These are phyloP conservation scores for Coregonus ussuriensis DNA, from an alignment of 2,797 vertebrate genomes.

Conservation along the genomic window DNA sequence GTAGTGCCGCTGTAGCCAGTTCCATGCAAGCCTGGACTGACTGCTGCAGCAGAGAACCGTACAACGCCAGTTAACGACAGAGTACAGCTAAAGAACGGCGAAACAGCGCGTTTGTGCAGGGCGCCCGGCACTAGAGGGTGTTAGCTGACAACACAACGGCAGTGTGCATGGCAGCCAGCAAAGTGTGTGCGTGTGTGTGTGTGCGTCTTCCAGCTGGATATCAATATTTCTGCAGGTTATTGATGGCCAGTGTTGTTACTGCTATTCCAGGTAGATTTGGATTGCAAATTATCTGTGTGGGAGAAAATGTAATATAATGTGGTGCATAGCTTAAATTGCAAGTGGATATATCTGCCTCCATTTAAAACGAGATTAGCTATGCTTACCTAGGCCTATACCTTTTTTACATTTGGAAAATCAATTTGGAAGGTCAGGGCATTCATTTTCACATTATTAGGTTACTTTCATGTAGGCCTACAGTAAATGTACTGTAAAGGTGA, in stretches of 20 bases:
- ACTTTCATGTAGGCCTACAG: background rate
- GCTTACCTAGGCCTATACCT: background rate
- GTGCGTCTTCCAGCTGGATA: background rate
- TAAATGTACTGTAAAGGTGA: background rate
- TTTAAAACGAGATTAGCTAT: background rate
- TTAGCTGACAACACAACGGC: constrained; percentile 73
- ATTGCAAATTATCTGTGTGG: background rate
- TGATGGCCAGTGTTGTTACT: background rate
- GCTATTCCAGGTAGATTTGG: background rate
- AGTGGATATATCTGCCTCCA: background rate
- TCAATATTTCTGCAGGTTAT: background rate
- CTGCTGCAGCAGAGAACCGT: constrained; percentile 29
- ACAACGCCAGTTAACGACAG: constrained; percentile 37
- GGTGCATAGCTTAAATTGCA: background rate
- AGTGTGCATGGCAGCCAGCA: constrained; percentile 60
- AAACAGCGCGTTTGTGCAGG: constrained; percentile 67
- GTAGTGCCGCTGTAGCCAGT: background rate
- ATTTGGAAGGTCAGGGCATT: background rate
- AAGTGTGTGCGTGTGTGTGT: background rate
- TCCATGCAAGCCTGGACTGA: background rate
- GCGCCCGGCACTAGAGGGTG: constrained; percentile 73
- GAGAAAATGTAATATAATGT: background rate
- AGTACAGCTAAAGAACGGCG: constrained; percentile 26
- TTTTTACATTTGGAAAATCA: background rate
- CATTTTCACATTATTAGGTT: background rate